Percentiles rank a stretch among this genome's conserved stretches.
Evolutionary conservation across 2,113 vertebrate genomes (phyloP).

Genomic region (Sylvilagus bachmani): DNA sequence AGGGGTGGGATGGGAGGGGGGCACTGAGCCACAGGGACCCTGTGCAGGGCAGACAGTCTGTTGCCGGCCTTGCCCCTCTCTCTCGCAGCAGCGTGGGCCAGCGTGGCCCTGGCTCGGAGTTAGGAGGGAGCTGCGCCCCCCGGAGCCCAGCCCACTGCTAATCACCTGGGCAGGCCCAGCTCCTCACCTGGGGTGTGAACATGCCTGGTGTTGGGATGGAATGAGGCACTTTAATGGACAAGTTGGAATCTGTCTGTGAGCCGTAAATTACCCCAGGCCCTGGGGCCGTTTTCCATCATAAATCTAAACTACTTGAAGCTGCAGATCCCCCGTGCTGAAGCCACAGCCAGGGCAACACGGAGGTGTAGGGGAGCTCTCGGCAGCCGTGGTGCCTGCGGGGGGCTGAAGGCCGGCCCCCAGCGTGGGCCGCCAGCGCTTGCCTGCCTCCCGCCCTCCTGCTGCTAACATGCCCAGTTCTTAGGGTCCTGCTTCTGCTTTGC

Average conservation of each 20-base stretch:
- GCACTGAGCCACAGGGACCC: neutral
- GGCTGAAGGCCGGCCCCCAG: neutral
- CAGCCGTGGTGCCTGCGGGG: neutral
- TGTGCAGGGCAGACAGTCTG: neutral
- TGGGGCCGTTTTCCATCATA: constrained; percentile 76
- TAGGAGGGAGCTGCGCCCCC: neutral
- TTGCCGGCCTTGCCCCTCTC: neutral
- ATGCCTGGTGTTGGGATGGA: constrained; percentile 46
- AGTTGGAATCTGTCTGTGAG: constrained; percentile 73
- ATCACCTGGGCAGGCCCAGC: constrained; percentile 22
- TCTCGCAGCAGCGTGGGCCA: fast-evolving
- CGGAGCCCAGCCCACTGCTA: neutral
- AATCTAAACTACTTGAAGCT: constrained; percentile 65
- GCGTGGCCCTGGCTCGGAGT: neutral
- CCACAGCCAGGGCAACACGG: neutral
- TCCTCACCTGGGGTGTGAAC: constrained; percentile 67
- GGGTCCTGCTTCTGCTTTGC: neutral
- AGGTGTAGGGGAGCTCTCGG: neutral
- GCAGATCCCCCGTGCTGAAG: neutral
- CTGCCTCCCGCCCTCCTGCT: neutral
- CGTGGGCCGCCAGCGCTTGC: neutral
- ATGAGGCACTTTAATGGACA: constrained; percentile 63
- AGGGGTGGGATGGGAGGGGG: neutral
- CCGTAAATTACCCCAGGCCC: constrained; percentile 66
- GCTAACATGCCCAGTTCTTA: fast-evolving